Base-by-base conservation (phyloP, 2,797 vertebrate genomes). In the Garrulus glandarius region DNA sequence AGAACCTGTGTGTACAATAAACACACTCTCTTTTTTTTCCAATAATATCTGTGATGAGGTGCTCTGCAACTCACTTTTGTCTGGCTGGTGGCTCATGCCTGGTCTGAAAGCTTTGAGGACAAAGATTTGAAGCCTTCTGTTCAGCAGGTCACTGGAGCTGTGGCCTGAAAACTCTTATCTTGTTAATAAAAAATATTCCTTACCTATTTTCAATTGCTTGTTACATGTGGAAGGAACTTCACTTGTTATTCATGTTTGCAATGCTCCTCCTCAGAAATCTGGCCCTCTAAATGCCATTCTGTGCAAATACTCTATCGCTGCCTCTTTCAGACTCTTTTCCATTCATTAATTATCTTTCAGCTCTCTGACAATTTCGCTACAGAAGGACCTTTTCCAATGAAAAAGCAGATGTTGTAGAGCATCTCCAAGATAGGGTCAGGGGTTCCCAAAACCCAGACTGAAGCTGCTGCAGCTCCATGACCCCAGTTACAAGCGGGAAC, bases 321-420 rank as follows among this genome's bases (percentile, higher is more conserved):
- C 43, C 81, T 97, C 55, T 93, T 92, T 71, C 70, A 93, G 56
- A 59, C 39, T 29, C 55, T 94, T 87, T 90, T 60, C 32, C 79
- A 82, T 92, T 86, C 88, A 68, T 93, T 92, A 87, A 91, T 93
- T 97, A 86, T 94, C 63, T 81, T 89, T 75, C 43, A 92, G 26
- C 75, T 78, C 77, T 96, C 50, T 52, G 92, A 90, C 37, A 92
- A 84, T 32, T 64, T 83, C 68, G 49, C 94, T 92, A 39, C 77
- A 85, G 60, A 90, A 95, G 83, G 39, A 61, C 88, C 50, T 84
- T 77, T 75, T 93, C 39, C 6, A 43, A 92, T 83, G 47, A 88
- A 89, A 92, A 74, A 93, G 23, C 15, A 84, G 60, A 20, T 60
- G 12, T 79, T 89, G 44, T 14, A 92, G 64, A 67, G 36, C 83